Evolutionary conservation across 2,888 invertebrate species (phyloP), one percentile per base, ranked within the genome.

Genomic region (Polymixis lichenea): DNA sequence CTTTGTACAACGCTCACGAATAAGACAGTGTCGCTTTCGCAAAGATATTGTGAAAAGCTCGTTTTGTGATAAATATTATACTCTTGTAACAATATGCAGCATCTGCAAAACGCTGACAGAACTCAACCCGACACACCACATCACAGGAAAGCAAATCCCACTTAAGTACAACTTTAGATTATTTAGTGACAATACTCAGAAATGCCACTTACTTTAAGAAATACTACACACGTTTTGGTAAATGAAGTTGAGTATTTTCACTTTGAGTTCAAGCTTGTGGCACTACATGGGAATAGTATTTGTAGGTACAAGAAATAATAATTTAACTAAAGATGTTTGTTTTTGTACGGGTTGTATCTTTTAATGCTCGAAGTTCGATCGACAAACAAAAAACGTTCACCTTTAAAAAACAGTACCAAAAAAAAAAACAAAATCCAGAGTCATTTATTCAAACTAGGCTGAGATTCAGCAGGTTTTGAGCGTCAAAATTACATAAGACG

Each of bases 81-180:
- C 55, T 51, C 55, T 7, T 49, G 62, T 38, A 25, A 56, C 22
- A 67, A 55, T 25, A 28, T 38, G 51, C 25, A 61, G 38, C 19
- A 56, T 71, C 17, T 28, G n/a, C 32, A 19, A 79, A 68, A 68
- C 43, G 60, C 25, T 49, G 13, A 51, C 55, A 51, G 61, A 78
- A 60, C 68, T 53, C 43, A 62, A 82, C 72, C 61, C 68, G 17
- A 28, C 51, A 61, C 58, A 70, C 85, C 71, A 70, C 82, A 80
- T 77, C 77, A 78, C 67, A 85, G 19, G 32, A 28, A 68, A 72
- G 32, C 61, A 75, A 86, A 76, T 74, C 32, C 62, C 58, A 53
- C 75, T 72, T 53, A 72, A 77, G 61, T 56, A 32, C 58, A n/a
- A 66, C 74, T 70, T 81, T 75, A 76, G 38, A 72, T 32, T 55